Conservation (phyloP, 1,140 invertebrate genomes). For the Bombus fervidus region DNA sequence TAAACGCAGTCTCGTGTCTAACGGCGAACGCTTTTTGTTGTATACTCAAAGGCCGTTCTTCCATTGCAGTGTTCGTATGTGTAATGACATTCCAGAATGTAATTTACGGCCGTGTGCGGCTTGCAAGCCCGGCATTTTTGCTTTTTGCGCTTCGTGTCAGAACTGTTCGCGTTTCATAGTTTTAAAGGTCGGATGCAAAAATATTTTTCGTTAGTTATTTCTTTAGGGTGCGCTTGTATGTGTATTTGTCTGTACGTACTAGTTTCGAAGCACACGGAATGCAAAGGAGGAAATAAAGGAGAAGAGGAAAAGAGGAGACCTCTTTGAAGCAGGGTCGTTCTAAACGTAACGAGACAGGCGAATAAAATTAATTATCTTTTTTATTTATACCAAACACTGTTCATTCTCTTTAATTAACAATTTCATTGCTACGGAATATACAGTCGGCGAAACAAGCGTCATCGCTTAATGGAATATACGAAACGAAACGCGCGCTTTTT, state of each 20-base stretch:
- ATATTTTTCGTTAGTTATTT: conserved; percentile 23
- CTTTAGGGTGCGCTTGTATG: not conserved
- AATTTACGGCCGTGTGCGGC: conserved; percentile 12
- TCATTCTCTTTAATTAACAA: not conserved
- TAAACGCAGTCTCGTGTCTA: not conserved
- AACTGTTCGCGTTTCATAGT: not conserved
- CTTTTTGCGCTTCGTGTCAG: not conserved
- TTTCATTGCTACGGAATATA: not conserved
- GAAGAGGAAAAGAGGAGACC: not conserved
- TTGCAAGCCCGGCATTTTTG: not conserved
- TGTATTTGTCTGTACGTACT: not conserved
- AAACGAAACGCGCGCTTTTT: not conserved
- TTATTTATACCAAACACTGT: not conserved
- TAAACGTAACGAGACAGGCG: not conserved
- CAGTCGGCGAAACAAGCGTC: not conserved
- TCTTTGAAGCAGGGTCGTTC: not conserved
- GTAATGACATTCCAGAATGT: conserved; percentile 29
- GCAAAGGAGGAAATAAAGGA: not conserved
- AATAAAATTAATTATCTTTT: not conserved
- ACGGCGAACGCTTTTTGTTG: conserved; percentile 17
- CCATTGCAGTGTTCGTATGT: conserved; percentile 2
- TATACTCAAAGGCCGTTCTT: conserved; percentile 1
- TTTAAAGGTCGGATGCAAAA: not conserved
- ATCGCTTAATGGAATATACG: not conserved
- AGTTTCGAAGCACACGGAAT: not conserved